A percentile compares a stretch with the other conserved stretches of the same genome.
Conservation (phyloP, 2,888 invertebrate species). For the Gari tellinella region DNA sequence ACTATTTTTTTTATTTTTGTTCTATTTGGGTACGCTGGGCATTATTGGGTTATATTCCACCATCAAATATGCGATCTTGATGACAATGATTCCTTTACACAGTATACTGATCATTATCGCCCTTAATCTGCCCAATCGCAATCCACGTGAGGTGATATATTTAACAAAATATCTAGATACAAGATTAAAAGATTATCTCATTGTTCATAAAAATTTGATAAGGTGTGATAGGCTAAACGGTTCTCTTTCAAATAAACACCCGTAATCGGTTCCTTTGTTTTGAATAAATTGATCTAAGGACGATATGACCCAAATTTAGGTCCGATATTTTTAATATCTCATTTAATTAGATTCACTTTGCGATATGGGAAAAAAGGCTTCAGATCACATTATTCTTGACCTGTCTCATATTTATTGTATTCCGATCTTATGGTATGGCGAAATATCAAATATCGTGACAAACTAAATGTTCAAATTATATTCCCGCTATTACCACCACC, state of each 20-base stretch:
- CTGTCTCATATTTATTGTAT: no score
- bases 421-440: no score
- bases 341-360: constrained; percentile 22
- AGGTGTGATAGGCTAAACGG: constrained; percentile 38
- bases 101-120: constrained; percentile 28
- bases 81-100: constrained; percentile 23
- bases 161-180: constrained; percentile 61
- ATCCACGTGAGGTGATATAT: constrained; percentile 51
- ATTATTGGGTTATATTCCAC: no score
- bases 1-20: no score
- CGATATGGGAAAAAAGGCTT: background rate
- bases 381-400: no score
- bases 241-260: constrained; percentile 1
- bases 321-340: constrained; percentile 36
- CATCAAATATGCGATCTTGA: no score
- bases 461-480: no score
- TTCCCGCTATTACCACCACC: no score
- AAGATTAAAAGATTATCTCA: constrained; percentile 45
- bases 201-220: constrained; percentile 49
- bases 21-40: no score
- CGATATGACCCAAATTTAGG: constrained; percentile 21
- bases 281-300: background rate
- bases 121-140: constrained; percentile 29
- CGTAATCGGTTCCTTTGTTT: constrained; percentile 7
- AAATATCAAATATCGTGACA: no score